Base-by-base conservation (phyloP, 2,797 vertebrate species). In the Catostomus latipinnis region DNA sequence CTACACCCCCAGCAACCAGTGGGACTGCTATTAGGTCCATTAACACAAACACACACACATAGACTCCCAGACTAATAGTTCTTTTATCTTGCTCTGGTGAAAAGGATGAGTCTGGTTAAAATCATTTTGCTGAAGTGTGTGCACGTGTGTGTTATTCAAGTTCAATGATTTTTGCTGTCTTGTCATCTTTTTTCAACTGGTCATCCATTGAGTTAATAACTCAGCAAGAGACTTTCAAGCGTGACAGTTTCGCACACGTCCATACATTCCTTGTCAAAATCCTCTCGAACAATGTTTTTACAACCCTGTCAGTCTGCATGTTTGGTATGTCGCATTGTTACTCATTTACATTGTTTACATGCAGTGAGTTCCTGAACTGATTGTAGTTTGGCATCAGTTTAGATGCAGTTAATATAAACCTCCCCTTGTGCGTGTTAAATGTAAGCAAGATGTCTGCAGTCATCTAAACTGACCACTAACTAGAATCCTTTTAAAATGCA, bases 71-170 rank as follows among this genome's bases (percentile, higher is more conserved):
- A 61, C 74, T 74, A 76, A 53, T 60, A 48, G 16, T 54, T 65
- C 74, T 58, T 69, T 79, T 81, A 74, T 86, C 74, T 80, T 76
- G 62, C 82, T 80, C 78, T 84, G 70, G 52, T 80, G 56, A 73
- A 80, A 70, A 80, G 18, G 77, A 73, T 88, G 85, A 65, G 82
- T 87, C 74, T 52, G 70, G 82, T 86, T 84, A 87, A 87, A 91
- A 88, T 87, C 89, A 88, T 87, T 74, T 63, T 73, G 80, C 22
- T 83, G 88, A 88, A 85, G 87, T 83, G 83, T 85, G 3, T 34
- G 34, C 34, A 2, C 2, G 34, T 34, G 34, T 34, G 34, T 43
- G 68, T 81, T 86, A 88, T 89, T 76, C 66, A 61, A 69, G 77
- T 80, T 73, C 70, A 80, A 45, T 58, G 61, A 11, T 73, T 80